A percentile compares a stretch with the other conserved stretches of the same genome.
phyloP scores from a whole-genome alignment of 2,888 invertebrate genomes.

The Plebejus anna region DNA sequence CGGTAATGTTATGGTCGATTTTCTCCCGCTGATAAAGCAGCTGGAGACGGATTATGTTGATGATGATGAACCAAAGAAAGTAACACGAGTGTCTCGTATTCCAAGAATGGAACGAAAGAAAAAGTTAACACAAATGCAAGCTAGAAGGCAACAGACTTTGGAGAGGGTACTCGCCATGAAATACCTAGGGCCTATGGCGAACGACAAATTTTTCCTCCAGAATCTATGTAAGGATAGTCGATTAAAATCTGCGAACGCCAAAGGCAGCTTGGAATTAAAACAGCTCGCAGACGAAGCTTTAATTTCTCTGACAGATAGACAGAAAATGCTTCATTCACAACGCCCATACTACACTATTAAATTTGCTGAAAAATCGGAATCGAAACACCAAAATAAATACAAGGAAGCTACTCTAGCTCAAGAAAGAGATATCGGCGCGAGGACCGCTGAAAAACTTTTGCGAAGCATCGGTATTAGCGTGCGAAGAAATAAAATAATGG shows the following conservation, averaged over 20 bases:
- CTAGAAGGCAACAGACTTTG: slow-evolving; percentile 59
- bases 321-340: slow-evolving; percentile 68
- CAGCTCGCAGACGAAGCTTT: slow-evolving; percentile 56
- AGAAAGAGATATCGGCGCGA: slow-evolving; percentile 63
- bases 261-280: slow-evolving; percentile 55
- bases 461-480: slow-evolving; percentile 60
- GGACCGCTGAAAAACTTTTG: slow-evolving; percentile 59
- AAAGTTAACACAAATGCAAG: slow-evolving; percentile 69
- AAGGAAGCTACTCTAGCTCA: slow-evolving; percentile 57
- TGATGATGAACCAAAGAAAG: slow-evolving; percentile 50
- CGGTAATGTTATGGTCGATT: slow-evolving; percentile 66
- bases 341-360: slow-evolving; percentile 69
- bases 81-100: slow-evolving; percentile 59
- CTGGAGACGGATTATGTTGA: slow-evolving; percentile 50
- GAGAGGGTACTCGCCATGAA: slow-evolving; percentile 71
- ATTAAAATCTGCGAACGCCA: slow-evolving; percentile 61
- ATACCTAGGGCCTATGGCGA: slow-evolving; percentile 73
- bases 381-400: slow-evolving; percentile 62
- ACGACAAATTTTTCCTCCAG: slow-evolving; percentile 70
- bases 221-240: slow-evolving; percentile 57
- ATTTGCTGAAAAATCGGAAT: slow-evolving; percentile 66
- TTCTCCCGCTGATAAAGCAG: slow-evolving; percentile 65
- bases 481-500: slow-evolving; percentile 58
- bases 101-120: slow-evolving; percentile 54
- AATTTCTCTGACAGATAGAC: slow-evolving; percentile 60